phyloP scores from a whole-genome alignment of 2,113 vertebrate species.

The Leucopsar rothschildi region DNA sequence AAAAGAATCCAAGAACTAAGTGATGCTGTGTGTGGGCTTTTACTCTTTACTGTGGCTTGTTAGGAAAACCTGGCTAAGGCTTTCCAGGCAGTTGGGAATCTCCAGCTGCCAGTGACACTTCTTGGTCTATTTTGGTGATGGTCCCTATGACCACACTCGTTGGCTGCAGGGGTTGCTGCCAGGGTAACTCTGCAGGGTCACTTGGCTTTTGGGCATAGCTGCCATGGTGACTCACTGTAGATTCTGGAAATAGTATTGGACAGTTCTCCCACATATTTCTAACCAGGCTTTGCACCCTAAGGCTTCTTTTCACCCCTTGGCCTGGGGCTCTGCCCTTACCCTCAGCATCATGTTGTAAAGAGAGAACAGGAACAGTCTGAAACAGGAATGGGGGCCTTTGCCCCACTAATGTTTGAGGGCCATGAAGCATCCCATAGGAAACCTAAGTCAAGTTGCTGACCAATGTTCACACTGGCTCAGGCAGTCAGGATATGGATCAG shows the following conservation, averaged over 20 bases:
- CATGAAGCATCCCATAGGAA: background rate
- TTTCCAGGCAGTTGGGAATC: background rate
- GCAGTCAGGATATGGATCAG: background rate
- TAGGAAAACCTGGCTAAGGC: background rate
- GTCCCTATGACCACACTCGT: rapidly evolving
- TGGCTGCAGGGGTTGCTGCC: background rate
- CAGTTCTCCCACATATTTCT: background rate
- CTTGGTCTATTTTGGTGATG: rapidly evolving
- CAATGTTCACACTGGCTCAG: background rate
- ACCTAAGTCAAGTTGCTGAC: background rate
- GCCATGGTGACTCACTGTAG: background rate
- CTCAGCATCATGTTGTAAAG: background rate
- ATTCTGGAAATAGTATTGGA: background rate
- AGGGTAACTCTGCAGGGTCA: background rate
- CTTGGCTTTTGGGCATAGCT: background rate
- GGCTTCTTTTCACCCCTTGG: background rate
- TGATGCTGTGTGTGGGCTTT: background rate
- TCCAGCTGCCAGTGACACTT: background rate
- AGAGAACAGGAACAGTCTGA: background rate
- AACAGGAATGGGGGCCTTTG: background rate
- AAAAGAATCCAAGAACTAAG: background rate
- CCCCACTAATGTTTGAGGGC: background rate
- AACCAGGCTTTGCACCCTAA: background rate
- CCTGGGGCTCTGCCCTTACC: background rate
- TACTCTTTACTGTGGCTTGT: background rate